A percentile compares a stretch with the other conserved stretches of the same genome.
Conservation (phyloP, 2,888 invertebrate genomes). For the Drosophila planitibia region DNA sequence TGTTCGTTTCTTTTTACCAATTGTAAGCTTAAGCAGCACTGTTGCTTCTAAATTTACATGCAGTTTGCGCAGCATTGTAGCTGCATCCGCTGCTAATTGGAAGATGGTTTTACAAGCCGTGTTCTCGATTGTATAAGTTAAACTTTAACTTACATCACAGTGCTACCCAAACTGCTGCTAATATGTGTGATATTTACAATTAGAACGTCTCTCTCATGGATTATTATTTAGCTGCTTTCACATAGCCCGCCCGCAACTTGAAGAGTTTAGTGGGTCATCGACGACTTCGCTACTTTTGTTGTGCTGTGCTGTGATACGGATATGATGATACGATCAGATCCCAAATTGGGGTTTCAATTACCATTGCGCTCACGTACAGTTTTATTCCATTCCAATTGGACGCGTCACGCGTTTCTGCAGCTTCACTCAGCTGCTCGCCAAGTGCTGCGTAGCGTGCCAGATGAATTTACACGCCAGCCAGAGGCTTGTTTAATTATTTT, state of each 20-base stretch:
- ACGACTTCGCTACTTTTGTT: neutral
- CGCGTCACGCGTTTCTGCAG: slow-evolving; percentile 45
- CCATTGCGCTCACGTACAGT: slow-evolving; percentile 62
- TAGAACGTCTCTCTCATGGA: slow-evolving; percentile 59
- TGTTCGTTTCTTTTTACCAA: slow-evolving; percentile 28
- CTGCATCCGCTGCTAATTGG: neutral
- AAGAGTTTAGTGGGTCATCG: slow-evolving; percentile 43
- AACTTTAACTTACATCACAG: neutral
- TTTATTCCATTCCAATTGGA: slow-evolving; percentile 40
- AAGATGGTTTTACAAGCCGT: neutral
- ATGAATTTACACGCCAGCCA: slow-evolving; percentile 61
- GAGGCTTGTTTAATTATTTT: slow-evolving; percentile 71
- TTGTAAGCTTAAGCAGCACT: slow-evolving; percentile 18
- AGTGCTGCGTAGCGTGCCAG: slow-evolving; percentile 37
- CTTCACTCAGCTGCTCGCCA: slow-evolving; percentile 2
- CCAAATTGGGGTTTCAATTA: slow-evolving; percentile 50
- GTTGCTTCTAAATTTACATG: neutral
- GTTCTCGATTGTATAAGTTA: neutral
- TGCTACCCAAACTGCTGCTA: neutral
- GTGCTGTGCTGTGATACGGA: neutral
- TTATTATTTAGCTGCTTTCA: slow-evolving; percentile 61
- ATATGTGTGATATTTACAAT: slow-evolving; percentile 23
- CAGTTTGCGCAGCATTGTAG: slow-evolving; percentile 7
- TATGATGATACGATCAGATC: slow-evolving; percentile 43
- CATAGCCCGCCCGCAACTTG: slow-evolving; percentile 30